Base-by-base conservation (phyloP, 2,888 invertebrate species). In the Epistrophella euchroma region DNA sequence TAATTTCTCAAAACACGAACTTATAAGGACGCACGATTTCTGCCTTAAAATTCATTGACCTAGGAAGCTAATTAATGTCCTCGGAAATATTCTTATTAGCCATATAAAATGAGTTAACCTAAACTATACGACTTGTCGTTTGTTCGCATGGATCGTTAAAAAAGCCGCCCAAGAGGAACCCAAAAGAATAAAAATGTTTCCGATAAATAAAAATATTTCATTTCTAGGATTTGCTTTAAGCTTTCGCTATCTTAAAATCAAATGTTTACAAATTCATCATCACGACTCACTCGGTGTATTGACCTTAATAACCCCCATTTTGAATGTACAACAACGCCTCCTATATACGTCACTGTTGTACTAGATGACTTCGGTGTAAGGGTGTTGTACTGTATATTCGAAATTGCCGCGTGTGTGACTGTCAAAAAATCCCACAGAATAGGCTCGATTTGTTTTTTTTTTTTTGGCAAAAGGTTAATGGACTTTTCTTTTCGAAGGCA, bases 41-140 rank as follows among this genome's bases (percentile, higher is more conserved):
- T 28, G 62, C 52, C 71, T 77, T 74, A 70, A 70, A 56, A 74
- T 74, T 86, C 86, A 74, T 86, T 86, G 82, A 86, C 86, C 86
- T 66, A 82, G 77, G 73, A 81, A 76, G 81, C 86, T 64, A 81
- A 81, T 45, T 77, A 81, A 82, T 73, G 32, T 76, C 72, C 73
- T 77, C 55, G 43, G 22, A 32, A 76, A 62, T n/a, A n/a, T n/a
- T n/a, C n/a, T 75, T 56, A 60, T 73, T 58, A 28, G 79, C 43
- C 64, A 71, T 52, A 71, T 66, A 52, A 74, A 45, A 71, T 62
- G 56, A 74, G 17, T 15, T 25, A 52, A 52, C 5, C 0, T 50
- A 28, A 25, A 17, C 10, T 17, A 50, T 22, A 19, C 17, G 47
- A 15, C 35, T 22, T 47, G 43, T 10, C 28, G 13, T 66, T 66